Conservation (phyloP, 2,113 vertebrate species). For the Periophthalmodon schlosseri region DNA sequence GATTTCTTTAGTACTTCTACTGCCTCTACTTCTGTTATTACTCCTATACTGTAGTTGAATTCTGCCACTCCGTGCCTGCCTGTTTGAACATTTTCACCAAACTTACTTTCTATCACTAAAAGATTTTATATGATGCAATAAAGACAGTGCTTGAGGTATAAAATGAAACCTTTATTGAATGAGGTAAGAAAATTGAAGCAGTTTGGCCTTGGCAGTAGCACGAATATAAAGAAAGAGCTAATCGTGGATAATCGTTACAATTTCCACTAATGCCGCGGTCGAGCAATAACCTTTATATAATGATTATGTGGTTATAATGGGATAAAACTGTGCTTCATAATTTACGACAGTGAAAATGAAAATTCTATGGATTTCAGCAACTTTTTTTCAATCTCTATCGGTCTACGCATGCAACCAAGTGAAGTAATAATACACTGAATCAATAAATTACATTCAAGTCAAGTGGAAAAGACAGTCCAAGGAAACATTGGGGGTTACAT, state of each 20-base stretch:
- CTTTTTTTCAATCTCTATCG: background rate
- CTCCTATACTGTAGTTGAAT: background rate
- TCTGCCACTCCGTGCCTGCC: background rate
- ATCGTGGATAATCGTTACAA: background rate
- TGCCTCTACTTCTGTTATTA: background rate
- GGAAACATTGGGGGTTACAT: too few species aligned
- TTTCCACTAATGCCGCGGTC: background rate
- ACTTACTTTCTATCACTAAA: background rate
- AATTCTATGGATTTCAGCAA: background rate
- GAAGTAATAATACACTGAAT: background rate
- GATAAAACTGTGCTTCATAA: background rate
- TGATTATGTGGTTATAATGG: background rate
- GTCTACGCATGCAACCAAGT: background rate
- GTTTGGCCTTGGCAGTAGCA: background rate
- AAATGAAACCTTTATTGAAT: background rate
- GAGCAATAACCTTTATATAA: slow-evolving; percentile 1
- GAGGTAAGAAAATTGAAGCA: background rate
- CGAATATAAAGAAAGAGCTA: background rate
- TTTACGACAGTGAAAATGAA: background rate
- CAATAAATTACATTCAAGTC: background rate
- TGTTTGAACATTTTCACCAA: background rate
- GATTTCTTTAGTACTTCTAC: too few species aligned
- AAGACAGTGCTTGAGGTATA: background rate
- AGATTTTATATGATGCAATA: background rate
- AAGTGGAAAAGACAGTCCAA: background rate